Evolutionary conservation across 1,140 invertebrate genomes (phyloP).

Genomic region (Trissolcus basalis): DNA sequence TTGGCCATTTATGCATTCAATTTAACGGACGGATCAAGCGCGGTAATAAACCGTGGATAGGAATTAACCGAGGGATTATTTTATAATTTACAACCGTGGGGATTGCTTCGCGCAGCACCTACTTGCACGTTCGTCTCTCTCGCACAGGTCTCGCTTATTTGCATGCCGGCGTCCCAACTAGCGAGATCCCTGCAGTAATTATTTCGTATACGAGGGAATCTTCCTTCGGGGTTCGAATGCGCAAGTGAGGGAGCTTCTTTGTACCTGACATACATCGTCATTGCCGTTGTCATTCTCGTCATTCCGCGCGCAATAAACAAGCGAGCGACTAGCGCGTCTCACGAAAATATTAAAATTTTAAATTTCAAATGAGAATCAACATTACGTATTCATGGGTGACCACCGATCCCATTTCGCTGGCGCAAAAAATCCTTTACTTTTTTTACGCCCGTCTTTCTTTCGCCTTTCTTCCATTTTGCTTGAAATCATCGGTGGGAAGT

Average conservation of each 20-base stretch:
- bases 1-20: conserved; percentile 69
- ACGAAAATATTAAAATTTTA: conserved; percentile 51
- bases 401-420: conserved; percentile 19
- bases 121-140: conserved; percentile 47
- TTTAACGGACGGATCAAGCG: conserved; percentile 70
- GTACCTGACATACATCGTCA: conserved; percentile 53
- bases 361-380: conserved; percentile 45
- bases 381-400: conserved; percentile 53
- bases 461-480: neutral
- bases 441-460: neutral
- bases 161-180: conserved; percentile 59
- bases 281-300: conserved; percentile 53
- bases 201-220: conserved; percentile 63
- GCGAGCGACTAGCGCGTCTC: conserved; percentile 15
- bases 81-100: conserved; percentile 72
- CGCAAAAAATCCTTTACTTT: neutral
- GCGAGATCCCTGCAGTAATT: conserved; percentile 65
- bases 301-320: conserved; percentile 50
- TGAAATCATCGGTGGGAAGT: conserved; percentile 22
- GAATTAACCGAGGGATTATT: conserved; percentile 74
- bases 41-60: conserved; percentile 70
- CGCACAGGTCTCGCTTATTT: conserved; percentile 63
- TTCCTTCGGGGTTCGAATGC: conserved; percentile 56
- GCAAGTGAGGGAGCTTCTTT: conserved; percentile 55
- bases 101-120: conserved; percentile 63